Evolutionary conservation across 2,113 vertebrate genomes (phyloP), one percentile per base, ranked within the genome.

Genomic region (Cygnus atratus): DNA sequence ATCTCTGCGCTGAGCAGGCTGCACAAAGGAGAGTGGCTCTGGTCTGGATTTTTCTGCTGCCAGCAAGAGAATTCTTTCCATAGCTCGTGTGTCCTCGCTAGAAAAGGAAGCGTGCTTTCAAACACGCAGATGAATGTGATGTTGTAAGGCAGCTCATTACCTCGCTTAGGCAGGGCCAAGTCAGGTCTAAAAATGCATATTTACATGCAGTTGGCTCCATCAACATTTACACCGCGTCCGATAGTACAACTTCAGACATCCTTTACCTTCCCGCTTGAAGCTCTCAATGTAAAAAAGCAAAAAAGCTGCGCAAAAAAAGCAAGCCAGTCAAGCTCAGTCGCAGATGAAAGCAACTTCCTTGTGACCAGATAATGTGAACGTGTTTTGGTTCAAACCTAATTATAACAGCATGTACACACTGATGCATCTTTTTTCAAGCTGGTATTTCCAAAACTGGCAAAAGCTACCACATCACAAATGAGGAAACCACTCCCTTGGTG

Each of bases 51-150:
- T 77, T 67, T 43, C 66, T 91, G 65, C 62, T 95, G 77, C 91
- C 93, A 96, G 84, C 43, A 75, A 84, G 65, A 84, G 88, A 88
- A 96, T 95, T 95, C 92, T 94, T 96, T 95, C 95, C 95, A 77
- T 37, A 59, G 50, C 88, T 88, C 3, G 0, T 24, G 35, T 1
- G 11, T 82, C 92, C 9, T 10, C 44, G 35, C 70, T 73, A 76
- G 94, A 50, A 94, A 91, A 80, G 84, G 67, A 81, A 92, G 73
- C 35, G 13, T 88, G 82, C 87, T 85, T 66, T 67, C 41, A 83
- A 76, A 88, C 16, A 7, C 37, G 44, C 50, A 73, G 62, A 76
- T 58, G 58, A 72, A 70, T 1, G 0, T 6, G 48, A n/a, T 73
- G 70, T 18, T 50, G 26, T 13, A 74, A 26, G n/a, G 73, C 72